Percentiles rank a stretch among this genome's conserved stretches.
phyloP scores from a whole-genome alignment of 2,797 vertebrate genomes.

The Oreochromis mossambicus region DNA sequence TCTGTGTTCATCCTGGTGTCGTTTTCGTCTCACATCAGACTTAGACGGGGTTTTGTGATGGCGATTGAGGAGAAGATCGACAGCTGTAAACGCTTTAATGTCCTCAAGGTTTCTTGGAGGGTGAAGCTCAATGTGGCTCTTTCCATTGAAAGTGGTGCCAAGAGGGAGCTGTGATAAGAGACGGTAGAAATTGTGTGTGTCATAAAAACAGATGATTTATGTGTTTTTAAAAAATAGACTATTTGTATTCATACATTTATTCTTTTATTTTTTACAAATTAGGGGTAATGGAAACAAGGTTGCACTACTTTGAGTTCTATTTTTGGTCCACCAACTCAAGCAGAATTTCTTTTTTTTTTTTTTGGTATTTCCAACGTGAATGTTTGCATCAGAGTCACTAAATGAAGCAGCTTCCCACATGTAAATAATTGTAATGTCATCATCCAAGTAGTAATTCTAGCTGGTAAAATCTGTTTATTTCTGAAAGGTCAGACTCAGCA shows the following conservation, averaged over 20 bases:
- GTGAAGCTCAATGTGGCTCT: conserved; percentile 82
- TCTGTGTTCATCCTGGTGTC: conserved; percentile 18
- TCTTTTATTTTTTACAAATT: neutral
- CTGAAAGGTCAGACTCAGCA: neutral
- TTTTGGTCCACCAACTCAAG: neutral
- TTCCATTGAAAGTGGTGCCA: conserved; percentile 84
- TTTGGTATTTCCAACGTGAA: neutral
- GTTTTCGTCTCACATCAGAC: neutral
- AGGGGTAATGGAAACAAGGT: fast-evolving
- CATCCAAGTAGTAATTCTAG: neutral
- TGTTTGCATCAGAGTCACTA: neutral
- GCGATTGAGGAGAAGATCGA: conserved; percentile 82
- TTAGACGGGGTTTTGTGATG: conserved; percentile 16
- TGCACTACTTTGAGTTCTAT: neutral
- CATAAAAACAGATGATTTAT: neutral
- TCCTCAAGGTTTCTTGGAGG: conserved; percentile 80
- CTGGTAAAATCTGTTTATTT: neutral
- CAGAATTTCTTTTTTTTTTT: neutral
- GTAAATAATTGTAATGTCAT: neutral
- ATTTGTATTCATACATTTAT: neutral
- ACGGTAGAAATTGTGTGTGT: neutral
- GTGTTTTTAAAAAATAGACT: neutral
- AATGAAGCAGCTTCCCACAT: neutral
- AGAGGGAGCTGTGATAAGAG: conserved; percentile 73
- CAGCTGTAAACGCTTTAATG: conserved; percentile 82